These are phyloP conservation scores for Chrysolina oricalcia DNA, from an alignment of 2,888 invertebrate species.

Conservation along the genomic window DNA sequence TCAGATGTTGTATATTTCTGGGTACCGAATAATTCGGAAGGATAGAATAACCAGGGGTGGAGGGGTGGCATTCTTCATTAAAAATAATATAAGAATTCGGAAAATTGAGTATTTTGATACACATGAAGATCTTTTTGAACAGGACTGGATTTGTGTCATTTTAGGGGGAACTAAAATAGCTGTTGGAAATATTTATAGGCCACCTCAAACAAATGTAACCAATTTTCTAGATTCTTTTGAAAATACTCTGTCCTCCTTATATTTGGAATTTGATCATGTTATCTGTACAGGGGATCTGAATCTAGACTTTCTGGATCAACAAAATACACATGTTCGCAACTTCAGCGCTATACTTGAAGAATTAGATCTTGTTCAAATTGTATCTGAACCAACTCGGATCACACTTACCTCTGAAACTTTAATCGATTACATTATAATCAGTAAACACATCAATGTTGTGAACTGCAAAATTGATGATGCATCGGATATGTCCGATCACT, in stretches of 20 bases:
- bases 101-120: conserved; percentile 11
- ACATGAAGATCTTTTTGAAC: not conserved
- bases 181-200: conserved; percentile 1
- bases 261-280: conserved; percentile 7
- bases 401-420: not conserved
- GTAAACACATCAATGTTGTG: not conserved
- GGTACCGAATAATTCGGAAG: not conserved
- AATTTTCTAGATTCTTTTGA: conserved; percentile 3
- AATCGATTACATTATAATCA: not conserved
- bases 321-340: not conserved
- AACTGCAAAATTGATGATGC: not conserved
- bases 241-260: not conserved
- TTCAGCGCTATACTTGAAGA: conserved; percentile 14
- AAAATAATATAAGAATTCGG: not conserved
- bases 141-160: not conserved
- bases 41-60: conserved; percentile 24
- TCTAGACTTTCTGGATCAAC: not conserved
- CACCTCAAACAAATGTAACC: not conserved
- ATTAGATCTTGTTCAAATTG: not conserved
- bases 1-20: not conserved
- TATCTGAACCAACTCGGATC: conserved; percentile 7
- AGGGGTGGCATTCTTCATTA: not conserved
- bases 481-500: too few species aligned
- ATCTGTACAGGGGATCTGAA: conserved; percentile 12
- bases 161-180: not conserved